Evolutionary conservation across 2,797 vertebrate genomes (phyloP), one percentile per base, ranked within the genome.

Genomic region (Smutsia gigantea): DNA sequence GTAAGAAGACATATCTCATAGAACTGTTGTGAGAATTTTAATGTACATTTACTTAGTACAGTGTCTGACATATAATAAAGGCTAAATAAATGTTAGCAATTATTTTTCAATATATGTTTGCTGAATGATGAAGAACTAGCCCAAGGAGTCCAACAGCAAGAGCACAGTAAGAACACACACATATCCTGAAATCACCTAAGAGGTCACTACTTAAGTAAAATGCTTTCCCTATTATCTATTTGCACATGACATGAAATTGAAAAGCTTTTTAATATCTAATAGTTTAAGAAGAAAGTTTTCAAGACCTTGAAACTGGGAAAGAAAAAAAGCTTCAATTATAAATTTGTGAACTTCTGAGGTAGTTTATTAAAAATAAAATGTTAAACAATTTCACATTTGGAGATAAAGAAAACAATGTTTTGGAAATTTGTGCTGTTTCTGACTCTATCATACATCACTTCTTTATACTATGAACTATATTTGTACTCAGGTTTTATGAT

Each of bases 331-430:
- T 92, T 94, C 53, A 83, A 63, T 93, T 39, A 95, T 29, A 94
- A 87, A 87, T 57, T 59, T 90, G 59, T 59, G 63, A 93, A 74
- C 57, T 93, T 89, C n/a, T 78, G 46, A 87, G 63, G n/a, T 89
- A 69, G 42, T 90, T 93, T 87, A 93, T 81, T 97, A 68, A 93
- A 93, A 93, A 53, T 55, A 95, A 86, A 64, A 77, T 5, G 23
- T 90, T 64, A 84, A 90, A 96, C 27, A 84, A 64, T 64, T 95
- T 95, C 37, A 55, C 17, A 93, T 90, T 95, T 82, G 74, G 75
- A 66, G 42, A 92, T 77, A 75, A 91, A 81, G 39, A 77, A 82
- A 31, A 21, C 34, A 89, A 9, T 57, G 34, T 86, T 55, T 91
- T 89, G 25, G 78, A 31, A 88, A 93, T 84, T 4, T 72, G 82